Evolutionary conservation across 1,140 invertebrate species (phyloP).

Genomic region (Nephila pilipes): DNA sequence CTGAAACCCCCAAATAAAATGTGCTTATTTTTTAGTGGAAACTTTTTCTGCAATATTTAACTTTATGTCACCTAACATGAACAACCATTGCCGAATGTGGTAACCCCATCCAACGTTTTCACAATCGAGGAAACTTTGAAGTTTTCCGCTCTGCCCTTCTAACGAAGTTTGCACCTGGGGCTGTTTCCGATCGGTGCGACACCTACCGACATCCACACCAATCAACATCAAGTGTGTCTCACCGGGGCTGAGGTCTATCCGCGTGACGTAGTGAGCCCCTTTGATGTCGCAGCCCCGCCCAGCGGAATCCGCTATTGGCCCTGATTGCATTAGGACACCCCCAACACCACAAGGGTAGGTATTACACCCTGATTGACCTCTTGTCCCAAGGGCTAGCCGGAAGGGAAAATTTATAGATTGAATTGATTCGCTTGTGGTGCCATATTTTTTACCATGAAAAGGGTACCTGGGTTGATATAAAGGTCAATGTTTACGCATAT

Average conservation of each 20-base stretch:
- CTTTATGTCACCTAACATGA: neutral
- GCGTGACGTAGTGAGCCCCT: constrained; percentile 59
- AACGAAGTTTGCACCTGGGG: constrained; percentile 77
- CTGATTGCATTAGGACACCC: constrained; percentile 68
- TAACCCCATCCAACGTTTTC: constrained; percentile 12
- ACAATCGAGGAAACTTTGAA: constrained; percentile 73
- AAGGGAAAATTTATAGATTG: constrained; percentile 57
- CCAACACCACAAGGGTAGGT: constrained; percentile 39
- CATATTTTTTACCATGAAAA: neutral
- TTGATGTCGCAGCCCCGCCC: constrained; percentile 65
- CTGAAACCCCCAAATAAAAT: too few species aligned
- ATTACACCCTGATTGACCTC: constrained; percentile 70
- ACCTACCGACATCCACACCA: constrained; percentile 75
- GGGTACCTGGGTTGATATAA: too few species aligned
- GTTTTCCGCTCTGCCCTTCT: constrained; percentile 69
- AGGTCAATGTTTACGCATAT: too few species aligned
- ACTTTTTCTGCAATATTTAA: too few species aligned
- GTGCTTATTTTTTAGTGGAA: too few species aligned
- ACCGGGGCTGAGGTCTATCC: neutral
- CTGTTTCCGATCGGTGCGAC: constrained; percentile 74
- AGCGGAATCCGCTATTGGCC: constrained; percentile 17
- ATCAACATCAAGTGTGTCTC: constrained; percentile 67
- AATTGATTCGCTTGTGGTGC: neutral
- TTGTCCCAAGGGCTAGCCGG: constrained; percentile 8
- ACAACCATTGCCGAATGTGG: constrained; percentile 5